Percentiles rank a stretch among this genome's conserved stretches.
phyloP scores from a whole-genome alignment of 2,113 vertebrate species.

The Phalacrocorax brasilianus region DNA sequence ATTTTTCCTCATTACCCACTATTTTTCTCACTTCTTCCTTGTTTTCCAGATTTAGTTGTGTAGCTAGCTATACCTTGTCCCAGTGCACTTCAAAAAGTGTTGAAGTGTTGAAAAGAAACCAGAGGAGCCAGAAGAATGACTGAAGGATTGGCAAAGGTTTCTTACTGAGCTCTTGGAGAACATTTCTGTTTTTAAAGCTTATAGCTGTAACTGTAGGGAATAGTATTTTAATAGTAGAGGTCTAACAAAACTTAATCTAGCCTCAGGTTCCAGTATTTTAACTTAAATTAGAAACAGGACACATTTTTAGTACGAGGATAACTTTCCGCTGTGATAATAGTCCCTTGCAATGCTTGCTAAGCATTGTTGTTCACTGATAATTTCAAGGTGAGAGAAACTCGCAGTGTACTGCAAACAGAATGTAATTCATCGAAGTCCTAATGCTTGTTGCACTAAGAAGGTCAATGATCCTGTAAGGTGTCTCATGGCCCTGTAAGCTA shows the following conservation, averaged over 20 bases:
- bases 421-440: background rate
- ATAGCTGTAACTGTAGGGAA: background rate
- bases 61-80: constrained; percentile 2
- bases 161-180: background rate
- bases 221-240: background rate
- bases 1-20: background rate
- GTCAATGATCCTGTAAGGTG: background rate
- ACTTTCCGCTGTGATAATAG: background rate
- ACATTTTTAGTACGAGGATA: background rate
- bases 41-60: constrained; percentile 2
- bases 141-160: background rate
- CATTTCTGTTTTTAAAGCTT: background rate
- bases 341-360: background rate
- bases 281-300: background rate
- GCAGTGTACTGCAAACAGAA: background rate
- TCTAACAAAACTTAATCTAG: background rate
- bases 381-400: background rate
- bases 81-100: background rate
- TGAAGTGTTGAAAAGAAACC: constrained; percentile 23
- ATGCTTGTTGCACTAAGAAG: background rate
- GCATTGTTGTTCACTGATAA: background rate
- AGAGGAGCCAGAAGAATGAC: background rate
- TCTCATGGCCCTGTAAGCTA: background rate
- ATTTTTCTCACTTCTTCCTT: constrained; percentile 8
- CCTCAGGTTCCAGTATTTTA: no score